phyloP scores from a whole-genome alignment of 2,113 vertebrate species.

The Brachirus orientalis region DNA sequence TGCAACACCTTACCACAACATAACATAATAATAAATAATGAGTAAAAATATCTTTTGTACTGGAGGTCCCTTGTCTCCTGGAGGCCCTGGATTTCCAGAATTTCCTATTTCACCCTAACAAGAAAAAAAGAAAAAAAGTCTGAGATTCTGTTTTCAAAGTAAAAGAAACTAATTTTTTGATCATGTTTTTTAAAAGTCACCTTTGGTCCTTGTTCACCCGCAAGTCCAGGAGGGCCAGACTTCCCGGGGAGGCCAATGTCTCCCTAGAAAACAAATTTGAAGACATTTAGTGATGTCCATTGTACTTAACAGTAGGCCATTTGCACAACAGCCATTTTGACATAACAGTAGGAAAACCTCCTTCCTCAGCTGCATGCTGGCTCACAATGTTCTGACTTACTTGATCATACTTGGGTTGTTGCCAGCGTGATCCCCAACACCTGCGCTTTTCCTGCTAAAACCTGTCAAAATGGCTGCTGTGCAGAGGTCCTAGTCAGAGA shows the following conservation, averaged over 20 bases:
- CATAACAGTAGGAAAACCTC: neutral
- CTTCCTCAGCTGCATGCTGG: too few species aligned
- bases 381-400: too few species aligned
- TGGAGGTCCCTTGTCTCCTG: slow-evolving; percentile 48
- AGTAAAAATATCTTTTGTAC: slow-evolving; percentile 30
- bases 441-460: too few species aligned
- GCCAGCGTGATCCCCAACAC: too few species aligned
- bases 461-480: neutral
- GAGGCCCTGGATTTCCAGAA: slow-evolving; percentile 61
- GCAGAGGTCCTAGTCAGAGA: neutral
- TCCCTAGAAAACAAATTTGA: slow-evolving; percentile 61
- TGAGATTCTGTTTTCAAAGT: neutral
- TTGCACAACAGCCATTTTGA: too few species aligned
- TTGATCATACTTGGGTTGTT: too few species aligned
- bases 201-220: slow-evolving; percentile 53
- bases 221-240: slow-evolving; percentile 47
- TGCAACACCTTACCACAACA: neutral
- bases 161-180: neutral
- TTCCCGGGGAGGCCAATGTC: slow-evolving; percentile 56
- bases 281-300: too few species aligned
- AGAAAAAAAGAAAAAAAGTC: neutral
- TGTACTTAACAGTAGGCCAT: too few species aligned
- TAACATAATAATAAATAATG: neutral
- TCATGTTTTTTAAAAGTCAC: slow-evolving; percentile 40
- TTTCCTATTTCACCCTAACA: slow-evolving; percentile 69